Evolutionary conservation across 2,113 vertebrate species (phyloP).

Genomic region (Mus spicilegus): DNA sequence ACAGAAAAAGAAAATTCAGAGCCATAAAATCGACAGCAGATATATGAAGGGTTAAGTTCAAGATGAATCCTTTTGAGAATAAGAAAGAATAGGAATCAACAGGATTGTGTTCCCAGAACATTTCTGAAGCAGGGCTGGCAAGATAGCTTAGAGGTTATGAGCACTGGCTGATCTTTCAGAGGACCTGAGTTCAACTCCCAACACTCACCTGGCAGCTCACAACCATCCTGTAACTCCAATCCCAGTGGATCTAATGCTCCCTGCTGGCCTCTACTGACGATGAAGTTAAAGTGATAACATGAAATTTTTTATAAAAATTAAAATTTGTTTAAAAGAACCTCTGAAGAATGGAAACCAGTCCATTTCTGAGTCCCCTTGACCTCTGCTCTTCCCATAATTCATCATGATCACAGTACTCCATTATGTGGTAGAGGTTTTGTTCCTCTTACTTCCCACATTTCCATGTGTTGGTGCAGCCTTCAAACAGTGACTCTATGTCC

Average conservation of each 20-base stretch:
- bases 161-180: not conserved
- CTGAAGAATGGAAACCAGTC: not conserved
- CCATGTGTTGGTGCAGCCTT: not conserved
- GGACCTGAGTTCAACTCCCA: not conserved
- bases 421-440: not conserved
- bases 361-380: not conserved
- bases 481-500: not conserved
- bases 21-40: not conserved
- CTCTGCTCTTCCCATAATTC: not conserved
- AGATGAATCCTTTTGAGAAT: not conserved
- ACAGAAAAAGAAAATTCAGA: not conserved
- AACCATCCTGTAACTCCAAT: not conserved
- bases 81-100: not conserved
- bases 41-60: not conserved
- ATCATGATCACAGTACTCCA: not conserved
- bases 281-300: not conserved
- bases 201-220: not conserved
- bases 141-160: not conserved
- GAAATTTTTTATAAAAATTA: not conserved
- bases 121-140: not conserved
- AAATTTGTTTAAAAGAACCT: not conserved
- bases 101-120: not conserved
- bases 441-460: not conserved
- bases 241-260: not conserved
- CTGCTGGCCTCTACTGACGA: not conserved